Conservation (phyloP, 2,888 invertebrate genomes). For the Xestoiulus laeticollis region DNA sequence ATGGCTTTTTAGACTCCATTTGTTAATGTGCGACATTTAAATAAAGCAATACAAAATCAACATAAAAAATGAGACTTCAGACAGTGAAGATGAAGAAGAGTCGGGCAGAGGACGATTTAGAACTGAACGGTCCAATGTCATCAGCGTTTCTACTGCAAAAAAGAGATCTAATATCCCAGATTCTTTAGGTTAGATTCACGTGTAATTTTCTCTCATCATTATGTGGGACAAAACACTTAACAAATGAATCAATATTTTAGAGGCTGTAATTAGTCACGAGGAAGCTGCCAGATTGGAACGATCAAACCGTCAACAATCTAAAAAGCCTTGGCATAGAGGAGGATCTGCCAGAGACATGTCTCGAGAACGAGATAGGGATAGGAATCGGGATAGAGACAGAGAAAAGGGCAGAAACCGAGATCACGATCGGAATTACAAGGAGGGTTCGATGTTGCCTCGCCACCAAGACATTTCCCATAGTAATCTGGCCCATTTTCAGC, state of each 20-base stretch:
- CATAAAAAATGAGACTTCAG: slow-evolving; percentile 22
- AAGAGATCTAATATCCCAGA: slow-evolving; percentile 47
- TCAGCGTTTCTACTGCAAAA: slow-evolving; percentile 6
- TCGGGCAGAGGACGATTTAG: slow-evolving; percentile 43
- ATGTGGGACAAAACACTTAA: neutral
- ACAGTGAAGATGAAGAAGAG: slow-evolving; percentile 48
- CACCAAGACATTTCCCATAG: neutral
- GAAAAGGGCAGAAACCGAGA: slow-evolving; percentile 4
- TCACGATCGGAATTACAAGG: slow-evolving; percentile 22
- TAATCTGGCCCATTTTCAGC: neutral
- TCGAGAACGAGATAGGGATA: neutral
- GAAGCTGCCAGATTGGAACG: slow-evolving; percentile 37
- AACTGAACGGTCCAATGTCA: slow-evolving; percentile 43
- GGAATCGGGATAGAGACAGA: neutral
- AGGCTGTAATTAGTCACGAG: slow-evolving; percentile 25
- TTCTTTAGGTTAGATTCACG: neutral
- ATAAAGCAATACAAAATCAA: neutral
- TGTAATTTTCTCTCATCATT: neutral
- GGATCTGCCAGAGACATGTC: neutral
- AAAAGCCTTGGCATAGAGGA: neutral
- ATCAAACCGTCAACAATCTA: neutral
- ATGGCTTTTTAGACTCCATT: neutral
- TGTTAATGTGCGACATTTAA: neutral
- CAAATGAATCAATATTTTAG: neutral
- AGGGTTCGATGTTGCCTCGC: neutral